Percentiles rank a stretch among this genome's conserved stretches.
These are phyloP conservation scores for Hyla sarda DNA, from an alignment of 2,113 vertebrate genomes.

Conservation along the genomic window DNA sequence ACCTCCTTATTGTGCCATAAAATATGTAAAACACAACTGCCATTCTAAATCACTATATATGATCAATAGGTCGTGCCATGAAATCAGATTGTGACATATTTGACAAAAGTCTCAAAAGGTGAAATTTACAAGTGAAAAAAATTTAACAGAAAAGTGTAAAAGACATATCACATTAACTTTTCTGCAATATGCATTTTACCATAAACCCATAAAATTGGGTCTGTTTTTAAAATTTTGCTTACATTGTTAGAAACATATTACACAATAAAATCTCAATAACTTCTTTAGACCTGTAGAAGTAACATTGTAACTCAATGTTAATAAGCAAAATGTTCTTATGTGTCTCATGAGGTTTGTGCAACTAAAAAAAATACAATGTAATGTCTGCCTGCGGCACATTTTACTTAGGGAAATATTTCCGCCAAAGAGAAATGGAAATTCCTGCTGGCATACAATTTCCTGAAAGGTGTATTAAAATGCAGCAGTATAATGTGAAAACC, in stretches of 20 bases:
- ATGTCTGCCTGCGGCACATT: constrained; percentile 55
- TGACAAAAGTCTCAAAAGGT: neutral
- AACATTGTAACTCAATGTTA: constrained; percentile 38
- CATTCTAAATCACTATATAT: no score
- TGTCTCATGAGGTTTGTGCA: constrained; percentile 45
- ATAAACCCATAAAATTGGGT: constrained; percentile 36
- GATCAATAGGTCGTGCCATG: neutral
- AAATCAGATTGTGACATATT: neutral
- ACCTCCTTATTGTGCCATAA: neutral
- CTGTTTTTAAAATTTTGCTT: constrained; percentile 1
- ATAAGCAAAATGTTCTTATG: constrained; percentile 44
- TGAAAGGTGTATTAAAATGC: constrained; percentile 53
- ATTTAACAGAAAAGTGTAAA: constrained; percentile 2
- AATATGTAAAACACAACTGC: neutral
- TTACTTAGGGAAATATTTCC: constrained; percentile 53
- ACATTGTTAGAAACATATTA: constrained; percentile 35
- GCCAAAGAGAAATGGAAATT: constrained; percentile 55
- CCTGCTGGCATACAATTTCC: constrained; percentile 57
- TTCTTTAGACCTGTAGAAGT: constrained; percentile 31
- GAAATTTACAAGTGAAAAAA: constrained; percentile 10
- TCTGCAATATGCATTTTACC: neutral
- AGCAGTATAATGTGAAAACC: constrained; percentile 26
- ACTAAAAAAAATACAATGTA: constrained; percentile 44
- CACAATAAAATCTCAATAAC: constrained; percentile 22
- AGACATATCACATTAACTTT: constrained; percentile 4